Percentiles rank a stretch among this genome's conserved stretches.
These are phyloP conservation scores for Tromatobia lineatoria DNA, from an alignment of 2,888 invertebrate species.

Conservation along the genomic window DNA sequence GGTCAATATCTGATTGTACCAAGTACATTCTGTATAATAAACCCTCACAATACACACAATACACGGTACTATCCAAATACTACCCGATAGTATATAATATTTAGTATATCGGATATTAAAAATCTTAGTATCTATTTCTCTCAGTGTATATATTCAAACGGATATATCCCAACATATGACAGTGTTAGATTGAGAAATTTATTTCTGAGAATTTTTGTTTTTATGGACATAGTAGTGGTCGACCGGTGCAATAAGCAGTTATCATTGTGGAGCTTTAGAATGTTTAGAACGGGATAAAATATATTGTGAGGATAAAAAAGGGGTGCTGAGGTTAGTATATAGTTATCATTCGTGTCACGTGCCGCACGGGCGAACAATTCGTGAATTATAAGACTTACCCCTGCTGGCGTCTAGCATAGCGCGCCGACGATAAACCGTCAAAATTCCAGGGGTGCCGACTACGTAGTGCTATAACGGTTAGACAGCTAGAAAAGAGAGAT, in stretches of 20 bases:
- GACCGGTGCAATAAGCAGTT: background rate
- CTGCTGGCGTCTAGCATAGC: conserved; percentile 35
- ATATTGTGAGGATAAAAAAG: conserved; percentile 17
- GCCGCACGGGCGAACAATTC: conserved; percentile 57
- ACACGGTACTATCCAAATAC: too few species aligned
- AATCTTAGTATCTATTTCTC: too few species aligned
- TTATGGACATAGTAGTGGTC: background rate
- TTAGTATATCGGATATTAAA: too few species aligned
- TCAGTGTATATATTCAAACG: too few species aligned
- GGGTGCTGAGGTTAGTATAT: conserved; percentile 26
- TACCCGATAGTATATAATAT: too few species aligned
- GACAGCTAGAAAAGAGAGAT: conserved; percentile 35
- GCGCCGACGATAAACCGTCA: conserved; percentile 60
- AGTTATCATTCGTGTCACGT: conserved; percentile 61
- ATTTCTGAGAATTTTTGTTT: background rate
- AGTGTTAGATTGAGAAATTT: background rate
- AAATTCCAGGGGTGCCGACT: conserved; percentile 58
- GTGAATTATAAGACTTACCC: conserved; percentile 64
- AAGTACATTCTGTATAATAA: too few species aligned
- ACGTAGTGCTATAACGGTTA: conserved; percentile 34
- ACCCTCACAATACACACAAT: too few species aligned
- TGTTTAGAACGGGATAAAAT: conserved; percentile 6
- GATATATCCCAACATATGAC: background rate
- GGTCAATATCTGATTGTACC: too few species aligned
- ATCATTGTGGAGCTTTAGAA: conserved; percentile 10